Conservation (phyloP, 2,888 invertebrate species). For the Philaethria dido region DNA sequence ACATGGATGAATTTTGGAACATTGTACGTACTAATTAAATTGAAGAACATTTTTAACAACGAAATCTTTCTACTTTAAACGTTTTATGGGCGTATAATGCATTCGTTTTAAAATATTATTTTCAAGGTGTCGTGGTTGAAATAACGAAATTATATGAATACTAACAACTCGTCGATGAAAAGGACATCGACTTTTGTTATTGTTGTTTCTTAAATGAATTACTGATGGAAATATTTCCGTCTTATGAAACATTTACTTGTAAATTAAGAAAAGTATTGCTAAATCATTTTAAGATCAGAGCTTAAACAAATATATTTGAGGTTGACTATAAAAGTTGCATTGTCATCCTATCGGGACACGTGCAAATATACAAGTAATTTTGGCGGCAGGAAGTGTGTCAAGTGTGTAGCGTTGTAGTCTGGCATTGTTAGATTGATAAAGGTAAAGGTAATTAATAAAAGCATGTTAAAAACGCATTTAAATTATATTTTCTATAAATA, state of each 20-base stretch:
- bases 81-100: constrained; percentile 9
- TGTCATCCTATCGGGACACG: too few species aligned
- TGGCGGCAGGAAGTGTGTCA: too few species aligned
- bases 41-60: constrained; percentile 21
- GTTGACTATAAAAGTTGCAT: too few species aligned
- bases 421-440: too few species aligned
- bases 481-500: background rate
- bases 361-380: too few species aligned
- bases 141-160: background rate
- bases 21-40: constrained; percentile 30
- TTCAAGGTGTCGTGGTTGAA: background rate
- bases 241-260: background rate
- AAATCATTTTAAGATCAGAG: too few species aligned
- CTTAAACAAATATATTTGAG: too few species aligned
- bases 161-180: background rate
- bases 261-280: too few species aligned
- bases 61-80: background rate
- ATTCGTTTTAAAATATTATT: background rate
- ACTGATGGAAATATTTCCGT: background rate
- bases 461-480: background rate
- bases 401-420: too few species aligned
- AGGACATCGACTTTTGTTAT: too few species aligned
- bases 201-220: background rate
- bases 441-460: too few species aligned
- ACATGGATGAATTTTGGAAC: constrained; percentile 35